phyloP scores from a whole-genome alignment of 2,797 vertebrate species.

The Tympanoctomys barrerae region DNA sequence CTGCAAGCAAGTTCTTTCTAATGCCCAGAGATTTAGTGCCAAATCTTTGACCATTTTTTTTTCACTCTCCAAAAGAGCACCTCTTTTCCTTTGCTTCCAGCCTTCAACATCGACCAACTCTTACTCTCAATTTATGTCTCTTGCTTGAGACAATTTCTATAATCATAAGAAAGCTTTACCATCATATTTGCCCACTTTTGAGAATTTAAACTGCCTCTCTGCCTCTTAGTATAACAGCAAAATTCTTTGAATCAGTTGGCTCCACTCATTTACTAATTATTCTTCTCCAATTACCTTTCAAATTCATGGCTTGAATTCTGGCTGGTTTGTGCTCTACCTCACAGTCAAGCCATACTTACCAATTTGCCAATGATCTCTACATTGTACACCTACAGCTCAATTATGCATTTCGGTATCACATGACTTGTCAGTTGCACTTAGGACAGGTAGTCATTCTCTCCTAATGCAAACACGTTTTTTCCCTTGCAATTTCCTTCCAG shows the following conservation, averaged over 20 bases:
- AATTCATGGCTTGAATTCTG: neutral
- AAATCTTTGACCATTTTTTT: neutral
- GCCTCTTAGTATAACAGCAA: accelerated
- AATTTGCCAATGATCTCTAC: neutral
- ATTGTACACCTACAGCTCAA: neutral
- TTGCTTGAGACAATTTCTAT: neutral
- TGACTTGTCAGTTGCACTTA: neutral
- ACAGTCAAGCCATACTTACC: neutral
- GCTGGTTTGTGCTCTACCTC: neutral
- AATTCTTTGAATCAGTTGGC: neutral
- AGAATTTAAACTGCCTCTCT: too few species aligned
- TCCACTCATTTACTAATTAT: neutral
- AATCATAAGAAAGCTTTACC: neutral
- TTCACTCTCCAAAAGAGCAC: neutral
- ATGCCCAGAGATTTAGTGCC: neutral
- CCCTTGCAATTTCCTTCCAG: neutral
- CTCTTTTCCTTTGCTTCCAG: neutral
- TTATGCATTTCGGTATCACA: neutral
- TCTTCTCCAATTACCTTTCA: neutral
- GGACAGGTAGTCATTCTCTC: neutral
- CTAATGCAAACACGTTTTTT: neutral
- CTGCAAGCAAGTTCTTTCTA: neutral
- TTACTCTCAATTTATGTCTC: neutral
- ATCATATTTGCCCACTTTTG: neutral
- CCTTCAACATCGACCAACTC: neutral